Percentiles rank a stretch among this genome's conserved stretches.
phyloP scores from a whole-genome alignment of 2,113 vertebrate genomes.

The Sisor rabdophorus region DNA sequence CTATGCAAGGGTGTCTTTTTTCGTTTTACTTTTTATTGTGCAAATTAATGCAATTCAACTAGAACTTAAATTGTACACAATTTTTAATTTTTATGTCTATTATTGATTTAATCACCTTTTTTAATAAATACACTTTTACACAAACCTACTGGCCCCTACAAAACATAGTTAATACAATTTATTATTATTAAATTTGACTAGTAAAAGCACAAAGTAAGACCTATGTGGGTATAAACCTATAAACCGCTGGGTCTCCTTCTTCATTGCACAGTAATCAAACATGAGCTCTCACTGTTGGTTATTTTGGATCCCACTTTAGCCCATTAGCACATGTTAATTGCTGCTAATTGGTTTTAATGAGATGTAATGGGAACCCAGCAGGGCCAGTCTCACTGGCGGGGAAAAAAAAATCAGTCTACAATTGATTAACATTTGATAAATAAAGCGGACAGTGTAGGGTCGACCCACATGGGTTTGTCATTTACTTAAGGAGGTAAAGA shows the following conservation, averaged over 20 bases:
- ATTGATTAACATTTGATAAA: slow-evolving; percentile 99
- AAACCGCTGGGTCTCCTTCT: no score
- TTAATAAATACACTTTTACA: neutral
- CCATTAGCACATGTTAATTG: slow-evolving; percentile 99
- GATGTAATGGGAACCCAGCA: slow-evolving; percentile 98
- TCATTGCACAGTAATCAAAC: slow-evolving; percentile 60
- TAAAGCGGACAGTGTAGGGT: slow-evolving; percentile 70
- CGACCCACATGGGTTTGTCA: slow-evolving; percentile 31
- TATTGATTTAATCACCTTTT: no score
- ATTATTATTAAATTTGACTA: no score
- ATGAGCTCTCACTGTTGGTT: slow-evolving; percentile 66
- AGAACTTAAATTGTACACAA: no score
- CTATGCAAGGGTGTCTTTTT: no score
- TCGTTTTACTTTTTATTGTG: no score
- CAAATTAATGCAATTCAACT: no score
- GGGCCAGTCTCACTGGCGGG: slow-evolving; percentile 95
- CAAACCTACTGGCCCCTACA: neutral
- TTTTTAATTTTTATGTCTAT: no score
- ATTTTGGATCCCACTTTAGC: slow-evolving; percentile 75
- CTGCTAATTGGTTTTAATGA: slow-evolving; percentile 99
- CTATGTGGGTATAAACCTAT: no score
- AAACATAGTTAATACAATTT: neutral
- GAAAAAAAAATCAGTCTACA: slow-evolving; percentile 74
- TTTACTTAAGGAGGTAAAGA: slow-evolving; percentile 15
- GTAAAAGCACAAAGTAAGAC: no score